Conservation (phyloP, 2,888 invertebrate species). For the Drosophila parthenogenetica region DNA sequence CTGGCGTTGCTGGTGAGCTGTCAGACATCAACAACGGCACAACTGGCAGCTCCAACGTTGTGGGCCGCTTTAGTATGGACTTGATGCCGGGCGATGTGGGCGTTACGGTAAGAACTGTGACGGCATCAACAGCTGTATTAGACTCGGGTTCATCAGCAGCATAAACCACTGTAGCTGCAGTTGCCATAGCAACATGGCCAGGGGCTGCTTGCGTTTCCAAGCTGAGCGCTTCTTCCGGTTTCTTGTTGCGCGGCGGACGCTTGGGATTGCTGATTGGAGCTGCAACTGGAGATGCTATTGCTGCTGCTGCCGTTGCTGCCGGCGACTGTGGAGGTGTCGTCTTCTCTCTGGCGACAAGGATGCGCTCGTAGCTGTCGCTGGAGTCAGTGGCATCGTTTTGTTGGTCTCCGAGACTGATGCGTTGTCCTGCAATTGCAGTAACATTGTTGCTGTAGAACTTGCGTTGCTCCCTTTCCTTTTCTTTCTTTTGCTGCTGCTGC, state of each 20-base stretch:
- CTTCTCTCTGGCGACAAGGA: conserved; percentile 55
- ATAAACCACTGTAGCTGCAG: conserved; percentile 4
- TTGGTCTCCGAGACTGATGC: conserved; percentile 87
- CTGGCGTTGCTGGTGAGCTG: conserved; percentile 38
- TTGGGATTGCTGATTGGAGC: conserved; percentile 67
- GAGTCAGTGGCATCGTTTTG: conserved; percentile 60
- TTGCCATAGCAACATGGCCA: conserved; percentile 5
- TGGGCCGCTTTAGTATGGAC: conserved; percentile 87
- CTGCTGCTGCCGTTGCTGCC: neutral
- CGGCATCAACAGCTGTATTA: conserved; percentile 34
- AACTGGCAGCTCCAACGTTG: conserved; percentile 78
- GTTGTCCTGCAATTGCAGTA: conserved; percentile 89
- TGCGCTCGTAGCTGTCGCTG: conserved; percentile 85
- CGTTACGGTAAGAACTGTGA: conserved; percentile 72
- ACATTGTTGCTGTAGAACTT: conserved; percentile 86
- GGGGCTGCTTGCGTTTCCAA: conserved; percentile 18
- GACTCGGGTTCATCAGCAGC: conserved; percentile 26
- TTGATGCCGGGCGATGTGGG: conserved; percentile 85
- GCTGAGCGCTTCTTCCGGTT: conserved; percentile 58
- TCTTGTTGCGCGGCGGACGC: conserved; percentile 81
- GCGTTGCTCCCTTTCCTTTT: conserved; percentile 13
- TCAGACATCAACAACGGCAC: conserved; percentile 37
- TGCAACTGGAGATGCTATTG: conserved; percentile 10
- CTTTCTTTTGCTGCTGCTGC: neutral
- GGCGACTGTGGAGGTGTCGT: conserved; percentile 8